These are phyloP conservation scores for Limnodromus scolopaceus DNA, from an alignment of 2,797 vertebrate species.

Conservation along the genomic window DNA sequence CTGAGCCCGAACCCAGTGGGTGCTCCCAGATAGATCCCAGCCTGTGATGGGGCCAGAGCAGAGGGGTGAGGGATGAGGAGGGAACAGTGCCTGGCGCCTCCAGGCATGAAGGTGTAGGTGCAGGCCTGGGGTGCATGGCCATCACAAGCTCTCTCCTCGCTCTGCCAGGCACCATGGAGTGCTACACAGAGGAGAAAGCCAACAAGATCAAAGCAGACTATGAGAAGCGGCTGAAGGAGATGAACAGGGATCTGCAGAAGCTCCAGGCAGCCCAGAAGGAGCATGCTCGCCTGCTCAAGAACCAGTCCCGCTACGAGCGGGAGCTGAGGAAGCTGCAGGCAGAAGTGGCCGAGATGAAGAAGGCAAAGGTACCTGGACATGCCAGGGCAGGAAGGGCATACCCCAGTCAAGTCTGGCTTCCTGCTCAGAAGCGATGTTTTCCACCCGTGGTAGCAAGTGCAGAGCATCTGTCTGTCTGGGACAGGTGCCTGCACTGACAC, in stretches of 20 bases:
- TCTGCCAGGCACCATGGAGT: constrained; percentile 93
- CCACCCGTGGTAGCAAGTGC: neutral
- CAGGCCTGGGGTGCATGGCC: fast-evolving
- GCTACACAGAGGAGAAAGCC: constrained; percentile 97
- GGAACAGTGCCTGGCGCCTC: neutral
- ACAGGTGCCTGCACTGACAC: fast-evolving
- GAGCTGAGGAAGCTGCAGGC: constrained; percentile 94
- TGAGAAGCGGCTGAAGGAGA: constrained; percentile 94
- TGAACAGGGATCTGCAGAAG: constrained; percentile 96
- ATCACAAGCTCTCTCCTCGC: neutral
- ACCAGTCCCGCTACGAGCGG: constrained; percentile 93
- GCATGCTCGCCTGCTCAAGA: constrained; percentile 93
- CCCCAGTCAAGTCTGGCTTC: neutral
- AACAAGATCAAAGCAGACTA: constrained; percentile 93
- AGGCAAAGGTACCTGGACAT: constrained; percentile 87
- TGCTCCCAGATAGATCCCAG: neutral
- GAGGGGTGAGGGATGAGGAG: fast-evolving
- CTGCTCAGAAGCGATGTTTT: fast-evolving
- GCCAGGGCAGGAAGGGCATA: neutral
- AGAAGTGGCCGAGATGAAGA: constrained; percentile 97
- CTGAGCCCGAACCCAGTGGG: fast-evolving
- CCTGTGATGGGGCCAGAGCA: neutral
- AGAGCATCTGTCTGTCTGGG: neutral
- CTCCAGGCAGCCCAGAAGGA: constrained; percentile 95
- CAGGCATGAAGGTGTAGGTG: neutral